Evolutionary conservation across 2,888 invertebrate genomes (phyloP), one percentile per base, ranked within the genome.

Genomic region (Artemia sinica): DNA sequence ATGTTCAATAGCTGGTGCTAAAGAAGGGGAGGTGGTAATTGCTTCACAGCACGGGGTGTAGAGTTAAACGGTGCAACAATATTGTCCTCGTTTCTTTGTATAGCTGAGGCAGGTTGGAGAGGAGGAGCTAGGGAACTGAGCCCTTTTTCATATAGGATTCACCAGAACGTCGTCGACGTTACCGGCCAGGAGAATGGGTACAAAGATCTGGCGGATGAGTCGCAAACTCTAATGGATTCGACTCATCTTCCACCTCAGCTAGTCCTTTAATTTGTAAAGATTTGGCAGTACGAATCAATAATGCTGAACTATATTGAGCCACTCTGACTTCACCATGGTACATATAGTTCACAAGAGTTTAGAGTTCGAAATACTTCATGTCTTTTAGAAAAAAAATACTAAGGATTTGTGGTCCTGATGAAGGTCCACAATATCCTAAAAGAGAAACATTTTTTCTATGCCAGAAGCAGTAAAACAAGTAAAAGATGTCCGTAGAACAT

Each of bases 331-430:
- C 70, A 18, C 70, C 70, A 9, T 68, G 69, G 68, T 70, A 70
- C 70, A 70, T 70, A 58, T 70, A 70, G 49, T 70, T 66, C 3
- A 70, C 70, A 28, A 70, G 68, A 7, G 70, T 65, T 48, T 68
- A 65, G 50, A 70, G 66, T 48, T 70, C 68, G 28, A 68, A 66
- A 52, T 68, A 70, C 52, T 68, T 70, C 13, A 70, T 68, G 63
- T 70, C 70, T 66, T 70, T 70, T 28, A 70, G 68, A 49, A 68
- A 70, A 18, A 18, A 49, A 70, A 52, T 9, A 70, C 70, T 41
- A 66, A 49, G 48, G 67, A 66, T 52, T 70, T 70, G 63, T 18
- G 18, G 18, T 70, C 70, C 52, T 66, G 66, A 65, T 70, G 70
- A 13, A 65, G 65, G 18, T 65, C 66, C 41, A 70, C 52, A 50